Evolutionary conservation across 2,797 vertebrate genomes (phyloP).

Genomic region (Lophius americanus): DNA sequence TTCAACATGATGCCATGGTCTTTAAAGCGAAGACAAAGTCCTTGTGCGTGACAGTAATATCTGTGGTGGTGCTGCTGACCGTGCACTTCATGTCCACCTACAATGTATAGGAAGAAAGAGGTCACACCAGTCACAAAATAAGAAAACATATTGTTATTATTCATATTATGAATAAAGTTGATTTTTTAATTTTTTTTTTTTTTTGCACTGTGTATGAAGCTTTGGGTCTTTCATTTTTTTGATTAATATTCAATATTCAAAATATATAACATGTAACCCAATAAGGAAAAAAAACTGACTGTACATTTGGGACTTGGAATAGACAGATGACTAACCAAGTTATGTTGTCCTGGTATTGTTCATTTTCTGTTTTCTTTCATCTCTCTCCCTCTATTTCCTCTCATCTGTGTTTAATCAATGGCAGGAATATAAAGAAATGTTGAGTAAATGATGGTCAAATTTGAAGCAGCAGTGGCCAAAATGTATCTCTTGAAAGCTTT

Average conservation of each 20-base stretch:
- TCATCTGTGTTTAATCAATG: neutral
- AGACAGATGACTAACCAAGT: too few species aligned
- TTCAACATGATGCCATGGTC: constrained; percentile 79
- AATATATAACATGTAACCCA: neutral
- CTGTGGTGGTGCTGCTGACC: constrained; percentile 63
- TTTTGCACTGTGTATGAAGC: neutral
- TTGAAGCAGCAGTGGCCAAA: neutral
- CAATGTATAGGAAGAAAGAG: constrained; percentile 33
- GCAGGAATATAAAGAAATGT: neutral
- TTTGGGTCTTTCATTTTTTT: neutral
- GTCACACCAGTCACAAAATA: constrained; percentile 32
- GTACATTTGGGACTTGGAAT: too few species aligned
- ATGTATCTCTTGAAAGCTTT: constrained; percentile 3
- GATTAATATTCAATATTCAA: neutral
- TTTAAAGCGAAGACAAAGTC: constrained; percentile 74
- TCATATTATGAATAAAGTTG: neutral
- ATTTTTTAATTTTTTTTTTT: constrained; percentile 12
- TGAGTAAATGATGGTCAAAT: neutral
- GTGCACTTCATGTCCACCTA: constrained; percentile 47
- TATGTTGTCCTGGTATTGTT: too few species aligned
- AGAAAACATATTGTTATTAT: neutral
- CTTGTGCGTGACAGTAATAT: constrained; percentile 66
- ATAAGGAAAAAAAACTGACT: neutral
- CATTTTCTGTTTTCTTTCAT: neutral
- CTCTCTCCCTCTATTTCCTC: neutral